Base-by-base conservation (phyloP, 2,888 invertebrate species). In the Phorcus lineatus region DNA sequence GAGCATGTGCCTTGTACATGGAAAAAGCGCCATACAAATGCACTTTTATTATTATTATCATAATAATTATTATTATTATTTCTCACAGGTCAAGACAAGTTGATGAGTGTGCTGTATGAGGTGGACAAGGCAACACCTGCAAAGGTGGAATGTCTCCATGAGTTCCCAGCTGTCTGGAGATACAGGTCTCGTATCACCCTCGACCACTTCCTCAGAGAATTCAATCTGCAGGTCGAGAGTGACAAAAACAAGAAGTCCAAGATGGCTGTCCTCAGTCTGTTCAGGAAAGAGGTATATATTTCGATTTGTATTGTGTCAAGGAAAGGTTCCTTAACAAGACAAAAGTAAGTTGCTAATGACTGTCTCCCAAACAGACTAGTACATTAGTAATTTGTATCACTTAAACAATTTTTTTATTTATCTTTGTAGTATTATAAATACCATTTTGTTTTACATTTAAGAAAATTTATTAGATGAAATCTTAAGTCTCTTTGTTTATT, bases 161-260 rank as follows among this genome's bases (percentile, higher is more conserved):
- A 83, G 22, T 70, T 70, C 17, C 82, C 83, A 1, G 80, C 79
- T 28, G 79, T 87, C 24, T 88, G 88, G 88, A 77, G 86, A 28
- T 87, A 82, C 82, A 78, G 88, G 9, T 78, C 85, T 2, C 82
- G 82, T 19, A 84, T 89, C 80, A 84, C 87, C 24, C 78, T 88
- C 17, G 86, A 86, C 19, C 86, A 89, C 75, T 81, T 88, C 53
- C 79, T 85, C 28, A 80, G 87, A 16, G 80, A 84, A 24, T 86
- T 89, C 52, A 80, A 85, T 19, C 24, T 76, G 47, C 47, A 80
- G 76, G 67, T 70, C 53, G 82, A 67, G 19, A 54, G 74, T 16
- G 2, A 11, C 40, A 57, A 78, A 16, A 62, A 67, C 22, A 52
- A 24, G 47, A 54, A 57, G 22, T 19, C 47, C 19, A 79, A 77